A percentile compares a stretch with the other conserved stretches of the same genome.
Evolutionary conservation across 1,140 invertebrate species (phyloP).

Genomic region (Musca domestica): DNA sequence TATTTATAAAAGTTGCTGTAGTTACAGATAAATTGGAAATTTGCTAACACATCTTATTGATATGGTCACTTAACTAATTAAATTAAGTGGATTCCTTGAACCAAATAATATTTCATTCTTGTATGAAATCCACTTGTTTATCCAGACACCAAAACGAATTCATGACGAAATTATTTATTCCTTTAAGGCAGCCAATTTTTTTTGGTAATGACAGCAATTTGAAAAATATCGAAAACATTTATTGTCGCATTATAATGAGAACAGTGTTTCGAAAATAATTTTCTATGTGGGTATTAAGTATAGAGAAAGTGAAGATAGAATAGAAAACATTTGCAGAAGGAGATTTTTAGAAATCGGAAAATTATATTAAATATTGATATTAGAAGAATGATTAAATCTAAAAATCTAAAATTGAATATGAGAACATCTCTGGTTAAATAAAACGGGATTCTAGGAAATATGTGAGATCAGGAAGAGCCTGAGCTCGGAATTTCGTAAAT

Average conservation of each 20-base stretch:
- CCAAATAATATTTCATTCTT: neutral
- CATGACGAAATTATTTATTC: neutral
- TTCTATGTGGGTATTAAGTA: too few relatives aligned
- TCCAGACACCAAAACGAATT: neutral
- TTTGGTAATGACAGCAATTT: neutral
- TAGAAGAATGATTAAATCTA: too few relatives aligned
- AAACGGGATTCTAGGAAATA: too few relatives aligned
- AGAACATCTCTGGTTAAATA: too few relatives aligned
- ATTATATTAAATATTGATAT: too few relatives aligned
- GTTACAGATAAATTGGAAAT: neutral
- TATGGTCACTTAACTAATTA: conserved; percentile 20
- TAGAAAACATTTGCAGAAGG: too few relatives aligned
- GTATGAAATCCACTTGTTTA: neutral
- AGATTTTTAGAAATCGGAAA: too few relatives aligned
- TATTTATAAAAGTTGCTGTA: too few relatives aligned
- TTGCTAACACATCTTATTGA: conserved; percentile 2
- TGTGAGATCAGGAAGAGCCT: too few relatives aligned
- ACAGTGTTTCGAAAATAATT: neutral
- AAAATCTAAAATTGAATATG: too few relatives aligned
- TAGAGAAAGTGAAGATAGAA: too few relatives aligned
- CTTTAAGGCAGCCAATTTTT: neutral
- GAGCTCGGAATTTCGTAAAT: too few relatives aligned
- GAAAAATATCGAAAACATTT: neutral
- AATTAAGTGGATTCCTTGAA: conserved; percentile 14
- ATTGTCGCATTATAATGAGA: neutral